A percentile compares a stretch with the other conserved stretches of the same genome.
These are phyloP conservation scores for Apoda limacodes DNA, from an alignment of 2,888 invertebrate species.

Conservation along the genomic window DNA sequence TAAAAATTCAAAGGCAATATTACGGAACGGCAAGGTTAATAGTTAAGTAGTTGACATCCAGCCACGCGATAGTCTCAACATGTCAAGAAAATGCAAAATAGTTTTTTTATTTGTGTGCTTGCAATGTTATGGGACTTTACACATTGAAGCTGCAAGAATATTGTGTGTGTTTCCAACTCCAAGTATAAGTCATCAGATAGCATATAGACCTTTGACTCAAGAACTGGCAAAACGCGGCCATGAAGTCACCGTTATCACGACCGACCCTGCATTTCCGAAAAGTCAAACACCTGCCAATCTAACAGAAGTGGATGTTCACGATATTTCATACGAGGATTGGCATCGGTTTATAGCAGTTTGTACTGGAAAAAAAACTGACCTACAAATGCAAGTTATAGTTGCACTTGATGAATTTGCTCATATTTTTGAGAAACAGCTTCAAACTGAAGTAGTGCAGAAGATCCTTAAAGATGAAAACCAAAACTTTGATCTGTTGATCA, in stretches of 20 bases:
- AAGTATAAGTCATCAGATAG: conserved; percentile 37
- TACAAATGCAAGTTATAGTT: conserved; percentile 13
- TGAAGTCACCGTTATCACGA: conserved; percentile 37
- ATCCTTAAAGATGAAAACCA: conserved; percentile 17
- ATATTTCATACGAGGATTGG: conserved; percentile 26
- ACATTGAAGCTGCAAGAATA: conserved; percentile 23
- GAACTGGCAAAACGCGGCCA: conserved; percentile 44
- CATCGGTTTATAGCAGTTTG: background rate
- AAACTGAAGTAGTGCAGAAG: conserved; percentile 20
- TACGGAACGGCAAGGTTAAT: too few species aligned
- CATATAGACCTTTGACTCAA: conserved; percentile 31
- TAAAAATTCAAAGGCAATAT: too few species aligned
- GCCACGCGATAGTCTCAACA: too few species aligned
- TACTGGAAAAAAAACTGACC: conserved; percentile 14
- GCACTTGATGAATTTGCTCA: conserved; percentile 9
- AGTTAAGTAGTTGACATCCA: too few species aligned
- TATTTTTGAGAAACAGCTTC: conserved; percentile 22
- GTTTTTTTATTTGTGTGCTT: too few species aligned
- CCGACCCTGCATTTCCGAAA: conserved; percentile 30
- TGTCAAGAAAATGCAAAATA: too few species aligned
- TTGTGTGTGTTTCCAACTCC: conserved; percentile 27
- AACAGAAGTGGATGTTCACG: conserved; percentile 39
- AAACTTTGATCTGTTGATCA: conserved; percentile 20
- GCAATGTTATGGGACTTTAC: too few species aligned
- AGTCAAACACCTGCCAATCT: conserved; percentile 27